phyloP scores from a whole-genome alignment of 2,797 vertebrate species.

The Limnodromus scolopaceus region DNA sequence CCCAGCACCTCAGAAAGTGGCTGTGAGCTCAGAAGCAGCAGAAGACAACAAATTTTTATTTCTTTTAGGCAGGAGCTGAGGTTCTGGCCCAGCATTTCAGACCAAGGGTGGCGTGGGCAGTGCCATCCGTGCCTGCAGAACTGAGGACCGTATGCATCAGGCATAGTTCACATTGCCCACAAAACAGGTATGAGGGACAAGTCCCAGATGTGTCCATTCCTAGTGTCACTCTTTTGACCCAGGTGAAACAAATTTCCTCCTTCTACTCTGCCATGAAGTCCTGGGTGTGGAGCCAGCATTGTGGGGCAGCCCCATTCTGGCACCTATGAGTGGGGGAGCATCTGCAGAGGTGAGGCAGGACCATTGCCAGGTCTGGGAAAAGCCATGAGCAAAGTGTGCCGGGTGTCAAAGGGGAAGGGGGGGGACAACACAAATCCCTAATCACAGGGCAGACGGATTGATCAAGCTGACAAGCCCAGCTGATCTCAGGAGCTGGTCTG shows the following conservation, averaged over 20 bases:
- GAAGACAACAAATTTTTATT: neutral
- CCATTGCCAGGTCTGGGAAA: accelerated
- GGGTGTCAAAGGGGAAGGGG: accelerated
- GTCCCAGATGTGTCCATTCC: neutral
- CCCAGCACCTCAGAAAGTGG: neutral
- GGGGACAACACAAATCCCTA: neutral
- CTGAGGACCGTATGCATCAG: accelerated
- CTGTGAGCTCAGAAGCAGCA: neutral
- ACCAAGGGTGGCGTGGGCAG: neutral
- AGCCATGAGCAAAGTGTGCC: accelerated
- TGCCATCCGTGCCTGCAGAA: neutral
- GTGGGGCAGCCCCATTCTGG: accelerated
- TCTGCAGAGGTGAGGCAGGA: neutral
- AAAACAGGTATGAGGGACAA: neutral
- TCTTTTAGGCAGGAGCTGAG: neutral
- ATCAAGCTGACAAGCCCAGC: slow-evolving; percentile 1
- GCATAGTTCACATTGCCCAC: neutral
- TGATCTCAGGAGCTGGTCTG: neutral
- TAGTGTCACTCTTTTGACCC: neutral
- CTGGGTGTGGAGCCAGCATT: neutral
- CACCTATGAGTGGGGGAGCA: accelerated
- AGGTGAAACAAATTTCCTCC: neutral
- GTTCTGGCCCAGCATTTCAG: neutral
- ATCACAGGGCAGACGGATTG: neutral
- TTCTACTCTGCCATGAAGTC: neutral